Evolutionary conservation across 2,888 invertebrate genomes (phyloP), one percentile per base, ranked within the genome.

Genomic region (Capitulum mitella): DNA sequence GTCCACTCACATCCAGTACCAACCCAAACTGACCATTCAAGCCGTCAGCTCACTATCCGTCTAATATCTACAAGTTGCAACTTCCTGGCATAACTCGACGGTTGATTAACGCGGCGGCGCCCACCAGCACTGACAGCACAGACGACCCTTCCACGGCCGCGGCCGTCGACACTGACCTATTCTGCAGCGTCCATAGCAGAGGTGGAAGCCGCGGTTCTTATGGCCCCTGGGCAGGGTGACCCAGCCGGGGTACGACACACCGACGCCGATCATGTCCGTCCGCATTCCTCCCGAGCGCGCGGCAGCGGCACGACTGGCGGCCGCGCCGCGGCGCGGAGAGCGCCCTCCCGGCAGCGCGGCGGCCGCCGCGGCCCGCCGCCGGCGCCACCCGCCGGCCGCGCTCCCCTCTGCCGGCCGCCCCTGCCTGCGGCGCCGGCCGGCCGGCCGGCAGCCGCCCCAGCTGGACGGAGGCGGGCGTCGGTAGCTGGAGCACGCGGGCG

Each of bases 171-270:
- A 64, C 64, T 34, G 14, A 64, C 64, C 64, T 22, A 64, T n/a
- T 34, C 64, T 22, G 26, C 64, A 64, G 22, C 64, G 32, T 12
- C 37, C 64, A 22, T 64, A 64, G 75, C 75, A 75, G 75, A 46
- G 75, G 43, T 43, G 46, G 14, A 75, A 26, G 19, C 12, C 29
- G n/a, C 46, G 26, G 75, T 46, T 75, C 75, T 46, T 75, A 46
- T 75, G 43, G 46, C 43, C 75, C 32, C 75, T 22, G 16, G 75
- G 75, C 75, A 75, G 43, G 3, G 75, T 75, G 14, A 75, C 29
- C 75, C 75, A 75, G 43, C 75, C 75, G 10, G 75, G 75, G 75
- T 75, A 75, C 16, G 75, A 43, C 75, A 75, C 19, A 16, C 75
- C 75, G 29, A 75, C 75, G 32, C 75, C 75, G n/a, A 75, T 29